A percentile compares a stretch with the other conserved stretches of the same genome.
These are phyloP conservation scores for Cydia splendana DNA, from an alignment of 1,140 invertebrate genomes.

Conservation along the genomic window DNA sequence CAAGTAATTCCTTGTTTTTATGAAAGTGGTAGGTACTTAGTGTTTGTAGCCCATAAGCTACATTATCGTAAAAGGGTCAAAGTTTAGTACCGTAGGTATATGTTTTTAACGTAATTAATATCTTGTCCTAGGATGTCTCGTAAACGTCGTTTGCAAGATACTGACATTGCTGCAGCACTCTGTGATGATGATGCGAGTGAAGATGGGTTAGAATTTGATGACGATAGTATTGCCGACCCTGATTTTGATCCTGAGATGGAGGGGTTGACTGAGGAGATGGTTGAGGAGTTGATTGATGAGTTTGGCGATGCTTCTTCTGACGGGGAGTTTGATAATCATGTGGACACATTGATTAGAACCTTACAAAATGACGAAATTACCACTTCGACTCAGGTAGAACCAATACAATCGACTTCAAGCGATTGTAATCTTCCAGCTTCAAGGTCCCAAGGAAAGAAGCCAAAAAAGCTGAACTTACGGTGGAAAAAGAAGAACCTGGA, in stretches of 20 bases:
- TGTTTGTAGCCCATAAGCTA: slow-evolving; percentile 47
- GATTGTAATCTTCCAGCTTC: slow-evolving; percentile 34
- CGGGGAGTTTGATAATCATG: slow-evolving; percentile 39
- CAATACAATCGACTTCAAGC: slow-evolving; percentile 36
- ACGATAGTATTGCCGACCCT: slow-evolving; percentile 46
- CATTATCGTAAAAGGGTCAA: slow-evolving; percentile 38
- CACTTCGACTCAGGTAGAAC: slow-evolving; percentile 10
- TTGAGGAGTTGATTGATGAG: slow-evolving; percentile 35
- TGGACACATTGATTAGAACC: slow-evolving; percentile 45
- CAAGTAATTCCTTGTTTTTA: background rate
- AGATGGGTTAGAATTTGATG: slow-evolving; percentile 46
- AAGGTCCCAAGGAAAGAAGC: slow-evolving; percentile 36
- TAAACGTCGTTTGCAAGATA: slow-evolving; percentile 39
- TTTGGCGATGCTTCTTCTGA: slow-evolving; percentile 39
- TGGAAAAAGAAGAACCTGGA: slow-evolving; percentile 43
- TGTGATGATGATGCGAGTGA: slow-evolving; percentile 45
- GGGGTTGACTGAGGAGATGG: slow-evolving; percentile 36
- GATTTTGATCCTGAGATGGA: slow-evolving; percentile 45
- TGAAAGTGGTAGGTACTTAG: slow-evolving; percentile 22
- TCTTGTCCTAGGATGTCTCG: slow-evolving; percentile 41
- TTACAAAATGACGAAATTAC: slow-evolving; percentile 37
- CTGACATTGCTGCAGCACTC: slow-evolving; percentile 38
- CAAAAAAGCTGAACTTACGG: slow-evolving; percentile 40
- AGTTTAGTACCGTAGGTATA: slow-evolving; percentile 39
- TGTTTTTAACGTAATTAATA: slow-evolving; percentile 34